These are phyloP conservation scores for Amphiura filiformis DNA, from an alignment of 35 echinoderm and acorn worm species.

Conservation along the genomic window DNA sequence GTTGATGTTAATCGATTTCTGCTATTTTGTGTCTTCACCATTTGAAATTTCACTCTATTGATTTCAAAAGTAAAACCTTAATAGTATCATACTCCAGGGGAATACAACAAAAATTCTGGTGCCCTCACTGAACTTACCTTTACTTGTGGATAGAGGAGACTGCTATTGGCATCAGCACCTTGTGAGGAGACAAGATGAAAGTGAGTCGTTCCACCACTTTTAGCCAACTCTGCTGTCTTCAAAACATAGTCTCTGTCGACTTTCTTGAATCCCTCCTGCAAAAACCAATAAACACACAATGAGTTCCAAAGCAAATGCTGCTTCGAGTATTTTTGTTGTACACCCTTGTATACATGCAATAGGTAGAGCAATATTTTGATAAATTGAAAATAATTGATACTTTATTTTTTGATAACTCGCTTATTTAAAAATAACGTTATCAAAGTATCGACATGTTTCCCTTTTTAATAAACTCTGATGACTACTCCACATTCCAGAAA, in stretches of 20 bases:
- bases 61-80: neutral
- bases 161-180: slow-evolving; percentile 42
- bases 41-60: neutral
- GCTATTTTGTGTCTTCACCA: neutral
- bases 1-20: neutral
- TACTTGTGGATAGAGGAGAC: slow-evolving; percentile 33
- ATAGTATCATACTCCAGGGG: neutral
- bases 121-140: slow-evolving; percentile 24
- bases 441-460: too few relatives aligned
- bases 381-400: too few relatives aligned
- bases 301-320: too few relatives aligned
- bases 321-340: too few relatives aligned
- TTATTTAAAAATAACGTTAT: too few relatives aligned
- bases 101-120: neutral
- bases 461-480: too few relatives aligned
- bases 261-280: slow-evolving; percentile 64
- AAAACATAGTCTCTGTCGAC: slow-evolving; percentile 65
- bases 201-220: slow-evolving; percentile 38
- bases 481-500: too few relatives aligned
- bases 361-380: too few relatives aligned
- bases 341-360: too few relatives aligned
- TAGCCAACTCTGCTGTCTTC: slow-evolving; percentile 51
- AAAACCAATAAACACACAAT: too few relatives aligned
- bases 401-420: too few relatives aligned
- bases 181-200: slow-evolving; percentile 41